These are phyloP conservation scores for Spisula solida DNA, from an alignment of 2,888 invertebrate genomes.

Conservation along the genomic window DNA sequence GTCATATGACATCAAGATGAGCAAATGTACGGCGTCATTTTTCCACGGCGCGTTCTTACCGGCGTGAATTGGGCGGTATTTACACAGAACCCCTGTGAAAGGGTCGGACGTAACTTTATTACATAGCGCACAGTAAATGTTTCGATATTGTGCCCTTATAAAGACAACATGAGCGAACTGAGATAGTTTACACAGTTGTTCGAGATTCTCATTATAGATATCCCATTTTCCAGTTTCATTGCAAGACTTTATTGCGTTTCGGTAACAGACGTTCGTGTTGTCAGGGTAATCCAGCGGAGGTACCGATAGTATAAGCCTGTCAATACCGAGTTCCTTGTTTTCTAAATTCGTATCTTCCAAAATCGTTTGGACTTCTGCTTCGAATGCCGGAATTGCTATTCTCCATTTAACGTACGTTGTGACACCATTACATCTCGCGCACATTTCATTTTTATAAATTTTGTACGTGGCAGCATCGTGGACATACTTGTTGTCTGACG, in stretches of 20 bases:
- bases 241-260: neutral
- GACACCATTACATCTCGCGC: neutral
- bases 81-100: conserved; percentile 56
- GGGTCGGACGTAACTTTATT: neutral
- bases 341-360: neutral
- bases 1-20: too few relatives aligned
- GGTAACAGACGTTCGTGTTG: neutral
- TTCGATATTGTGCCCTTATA: neutral
- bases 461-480: neutral
- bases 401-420: conserved; percentile 45
- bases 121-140: neutral
- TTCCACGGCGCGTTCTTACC: too few relatives aligned
- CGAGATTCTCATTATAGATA: neutral
- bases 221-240: neutral
- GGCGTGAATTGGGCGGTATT: too few relatives aligned
- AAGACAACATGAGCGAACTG: neutral
- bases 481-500: neutral
- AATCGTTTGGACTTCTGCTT: neutral
- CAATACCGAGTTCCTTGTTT: neutral
- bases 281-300: neutral
- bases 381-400: neutral
- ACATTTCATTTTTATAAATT: conserved; percentile 16
- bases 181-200: neutral
- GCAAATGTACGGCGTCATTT: too few relatives aligned
- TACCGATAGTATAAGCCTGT: neutral